Conservation (phyloP, 2,888 invertebrate genomes). For the Busseola fusca region DNA sequence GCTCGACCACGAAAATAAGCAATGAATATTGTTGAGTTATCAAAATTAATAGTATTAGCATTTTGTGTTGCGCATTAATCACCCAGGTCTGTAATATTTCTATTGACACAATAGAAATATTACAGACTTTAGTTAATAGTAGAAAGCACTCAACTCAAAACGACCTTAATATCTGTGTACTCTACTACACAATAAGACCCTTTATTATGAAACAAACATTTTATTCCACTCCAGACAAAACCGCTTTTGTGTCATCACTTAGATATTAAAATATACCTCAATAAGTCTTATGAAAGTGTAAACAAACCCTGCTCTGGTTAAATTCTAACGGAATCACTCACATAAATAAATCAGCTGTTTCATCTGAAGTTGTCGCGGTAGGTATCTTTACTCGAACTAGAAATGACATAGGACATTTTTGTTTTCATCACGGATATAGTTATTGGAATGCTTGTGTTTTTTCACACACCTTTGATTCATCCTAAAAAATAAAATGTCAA, state of each 20-base stretch:
- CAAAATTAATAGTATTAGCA: neutral
- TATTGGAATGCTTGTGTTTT: too few relatives aligned
- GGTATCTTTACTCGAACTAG: too few relatives aligned
- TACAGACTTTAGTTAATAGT: neutral
- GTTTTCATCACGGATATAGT: too few relatives aligned
- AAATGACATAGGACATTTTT: too few relatives aligned
- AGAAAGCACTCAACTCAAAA: neutral
- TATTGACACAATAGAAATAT: too few relatives aligned
- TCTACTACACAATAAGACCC: neutral
- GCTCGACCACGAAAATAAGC: neutral
- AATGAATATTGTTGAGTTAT: neutral
- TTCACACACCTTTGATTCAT: too few relatives aligned
- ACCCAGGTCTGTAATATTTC: too few relatives aligned
- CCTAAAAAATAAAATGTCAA: too few relatives aligned
- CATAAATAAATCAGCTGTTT: too few relatives aligned
- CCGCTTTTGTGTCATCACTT: neutral
- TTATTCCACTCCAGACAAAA: neutral
- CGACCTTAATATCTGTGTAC: neutral
- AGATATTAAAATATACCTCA: neutral
- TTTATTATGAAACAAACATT: neutral
- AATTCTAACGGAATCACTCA: neutral
- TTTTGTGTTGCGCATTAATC: neutral
- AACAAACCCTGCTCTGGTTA: neutral
- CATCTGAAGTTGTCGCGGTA: too few relatives aligned
- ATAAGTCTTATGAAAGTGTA: neutral